Evolutionary conservation across 2,888 invertebrate genomes (phyloP), one percentile per base, ranked within the genome.

Genomic region (Brachylomia viminalis): DNA sequence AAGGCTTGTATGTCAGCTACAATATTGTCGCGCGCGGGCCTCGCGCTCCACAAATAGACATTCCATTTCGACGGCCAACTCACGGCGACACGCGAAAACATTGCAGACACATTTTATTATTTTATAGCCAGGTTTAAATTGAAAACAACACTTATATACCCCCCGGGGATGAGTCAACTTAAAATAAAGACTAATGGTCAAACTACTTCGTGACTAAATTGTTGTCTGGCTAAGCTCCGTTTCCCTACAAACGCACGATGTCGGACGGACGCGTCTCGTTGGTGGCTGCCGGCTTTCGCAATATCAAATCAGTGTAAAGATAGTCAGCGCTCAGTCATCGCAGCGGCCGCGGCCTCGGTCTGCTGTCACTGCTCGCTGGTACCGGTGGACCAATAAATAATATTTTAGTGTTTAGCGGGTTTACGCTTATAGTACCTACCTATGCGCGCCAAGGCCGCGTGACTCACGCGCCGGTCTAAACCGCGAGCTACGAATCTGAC

Each of bases 1-100:
- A 92, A 94, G 93, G 91, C 91, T 94, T 92, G 92, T 92, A 91
- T 93, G 93, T 93, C 93, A 90, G 93, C 91, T 93, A 93, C 92
- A 92, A 93, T 95, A 95, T 93, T 95, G 95, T 95, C 96, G 94
- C 94, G 94, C 91, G 92, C 96, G 95, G 95, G 96, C 95, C 96
- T 95, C 95, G 95, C 90, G 91, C 92, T 93, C 94, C 93, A 92
- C 94, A 96, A 96, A 96, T 96, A 96, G 96, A 95, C 92, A 95
- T 91, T 94, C 96, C 95, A 96, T 93, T 95, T 96, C 94, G 93
- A 94, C 95, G 92, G 93, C 94, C 95, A 92, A 92, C 95, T 93
- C 94, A 93, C 93, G 91, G 92, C 92, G 94, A 93, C 93, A 93
- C 93, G 93, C 94, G 91, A 95, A 95, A 95, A 95, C 94, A 94